Evolutionary conservation across 1,140 invertebrate species (phyloP).

Genomic region (Harpegnathos saltator): DNA sequence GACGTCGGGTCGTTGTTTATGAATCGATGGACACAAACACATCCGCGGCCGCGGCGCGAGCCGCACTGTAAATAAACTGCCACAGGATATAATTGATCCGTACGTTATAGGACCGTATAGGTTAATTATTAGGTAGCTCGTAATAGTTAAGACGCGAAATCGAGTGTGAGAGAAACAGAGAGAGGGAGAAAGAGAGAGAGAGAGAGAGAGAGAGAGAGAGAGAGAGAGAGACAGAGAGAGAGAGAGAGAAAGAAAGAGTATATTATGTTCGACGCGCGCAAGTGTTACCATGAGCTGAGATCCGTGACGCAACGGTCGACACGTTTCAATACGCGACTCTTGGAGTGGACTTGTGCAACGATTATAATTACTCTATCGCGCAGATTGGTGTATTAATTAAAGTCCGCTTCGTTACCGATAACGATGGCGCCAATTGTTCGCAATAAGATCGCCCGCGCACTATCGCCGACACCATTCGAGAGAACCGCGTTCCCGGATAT

Average conservation of each 20-base stretch:
- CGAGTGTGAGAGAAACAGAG: slow-evolving; percentile 58
- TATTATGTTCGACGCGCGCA: slow-evolving; percentile 62
- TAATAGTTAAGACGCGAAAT: slow-evolving; percentile 73
- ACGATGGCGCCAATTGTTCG: background rate
- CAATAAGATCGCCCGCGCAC: background rate
- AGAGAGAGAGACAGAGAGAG: slow-evolving; percentile 58
- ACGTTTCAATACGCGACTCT: slow-evolving; percentile 66
- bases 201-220: slow-evolving; percentile 37
- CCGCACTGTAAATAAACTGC: slow-evolving; percentile 80
- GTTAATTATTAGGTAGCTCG: slow-evolving; percentile 75
- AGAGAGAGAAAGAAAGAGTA: slow-evolving; percentile 56
- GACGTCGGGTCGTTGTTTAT: background rate
- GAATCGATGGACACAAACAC: slow-evolving; percentile 9
- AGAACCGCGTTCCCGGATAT: too few species aligned
- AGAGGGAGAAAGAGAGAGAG: slow-evolving; percentile 58
- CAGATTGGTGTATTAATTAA: background rate
- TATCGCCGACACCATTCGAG: too few species aligned
- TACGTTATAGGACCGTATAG: slow-evolving; percentile 75
- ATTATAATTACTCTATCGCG: slow-evolving; percentile 57
- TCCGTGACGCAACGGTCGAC: slow-evolving; percentile 67
- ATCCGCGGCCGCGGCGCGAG: slow-evolving; percentile 59
- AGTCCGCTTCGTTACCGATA: background rate
- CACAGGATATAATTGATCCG: slow-evolving; percentile 75
- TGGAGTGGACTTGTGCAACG: slow-evolving; percentile 70
- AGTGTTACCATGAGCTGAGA: slow-evolving; percentile 62